Evolutionary conservation across 2,113 vertebrate species (phyloP), one percentile per base, ranked within the genome.

Genomic region (Sakesphorus luctuosus): DNA sequence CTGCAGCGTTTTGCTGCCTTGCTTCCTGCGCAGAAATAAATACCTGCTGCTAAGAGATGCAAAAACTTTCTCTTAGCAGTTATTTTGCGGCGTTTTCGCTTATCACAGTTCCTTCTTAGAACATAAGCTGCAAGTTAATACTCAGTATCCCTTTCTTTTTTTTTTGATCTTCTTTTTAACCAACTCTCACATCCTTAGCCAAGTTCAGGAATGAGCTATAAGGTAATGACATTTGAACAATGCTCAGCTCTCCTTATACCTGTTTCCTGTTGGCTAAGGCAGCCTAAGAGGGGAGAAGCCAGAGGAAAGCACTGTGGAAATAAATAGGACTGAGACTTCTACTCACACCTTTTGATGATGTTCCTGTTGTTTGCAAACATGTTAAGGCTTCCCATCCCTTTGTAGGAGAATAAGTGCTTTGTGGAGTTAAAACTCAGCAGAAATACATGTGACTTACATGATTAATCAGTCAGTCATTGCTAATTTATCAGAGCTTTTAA

Each of bases 61-160:
- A n/a, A n/a, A n/a, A n/a, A n/a, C n/a, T n/a, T n/a, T n/a, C n/a
- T n/a, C n/a, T n/a, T n/a, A n/a, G n/a, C n/a, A n/a, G n/a, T n/a
- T n/a, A n/a, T n/a, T n/a, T n/a, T n/a, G n/a, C n/a, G n/a, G n/a
- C n/a, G n/a, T n/a, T n/a, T n/a, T n/a, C n/a, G n/a, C n/a, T n/a
- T n/a, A n/a, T n/a, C 84, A 53, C 23, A 72, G 83, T 44, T 85
- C 89, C 72, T 87, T 88, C 91, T 77, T 77, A 76, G 78, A 88
- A 59, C 28, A 53, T 65, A 56, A 86, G 13, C 71, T 40, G 65
- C 26, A 72, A 78, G 68, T 69, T 65, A 66, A 63, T 80, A 40
- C 7, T 35, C 20, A 20, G 11, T 21, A 43, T 43, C 15, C 40
- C 40, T 65, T 50, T 40, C n/a, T 84, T 68, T 33, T 56, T 71